A percentile compares a stretch with the other conserved stretches of the same genome.
These are phyloP conservation scores for Pantherophis alleghaniensis DNA, from an alignment of 2,797 vertebrate species.

Conservation along the genomic window DNA sequence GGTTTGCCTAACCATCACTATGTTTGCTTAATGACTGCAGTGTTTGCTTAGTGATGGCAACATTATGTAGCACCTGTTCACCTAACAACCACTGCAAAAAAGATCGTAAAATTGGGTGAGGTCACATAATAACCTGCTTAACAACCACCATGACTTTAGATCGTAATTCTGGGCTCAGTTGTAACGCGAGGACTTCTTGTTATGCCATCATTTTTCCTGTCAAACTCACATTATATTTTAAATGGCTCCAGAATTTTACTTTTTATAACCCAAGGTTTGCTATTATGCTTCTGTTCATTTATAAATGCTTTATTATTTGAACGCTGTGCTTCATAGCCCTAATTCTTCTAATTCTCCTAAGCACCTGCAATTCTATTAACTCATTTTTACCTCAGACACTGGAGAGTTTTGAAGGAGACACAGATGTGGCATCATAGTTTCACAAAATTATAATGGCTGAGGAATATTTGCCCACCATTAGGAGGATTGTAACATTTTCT, in stretches of 20 bases:
- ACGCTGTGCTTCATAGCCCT: not conserved
- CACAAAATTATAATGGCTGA: not conserved
- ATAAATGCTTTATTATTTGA: not conserved
- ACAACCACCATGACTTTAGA: not conserved
- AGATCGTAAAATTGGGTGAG: not conserved
- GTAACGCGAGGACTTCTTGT: not conserved
- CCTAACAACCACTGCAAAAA: not conserved
- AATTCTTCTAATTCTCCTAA: not conserved
- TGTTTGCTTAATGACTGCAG: not conserved
- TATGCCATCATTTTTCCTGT: not conserved
- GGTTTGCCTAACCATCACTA: not conserved
- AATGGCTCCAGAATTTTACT: not conserved
- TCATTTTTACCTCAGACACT: not conserved
- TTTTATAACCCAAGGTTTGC: not conserved
- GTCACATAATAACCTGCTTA: not conserved
- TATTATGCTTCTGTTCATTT: not conserved
- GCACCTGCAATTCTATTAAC: not conserved
- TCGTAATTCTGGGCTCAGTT: not conserved
- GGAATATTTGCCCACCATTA: not conserved
- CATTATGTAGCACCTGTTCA: not conserved
- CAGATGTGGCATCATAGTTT: not conserved
- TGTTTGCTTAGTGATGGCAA: not conserved
- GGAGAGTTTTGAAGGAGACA: not conserved
- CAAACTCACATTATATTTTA: not conserved
- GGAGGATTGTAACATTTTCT: slow-evolving; percentile 42